Conservation (phyloP, 2,797 vertebrate species). For the Trachurus trachurus region DNA sequence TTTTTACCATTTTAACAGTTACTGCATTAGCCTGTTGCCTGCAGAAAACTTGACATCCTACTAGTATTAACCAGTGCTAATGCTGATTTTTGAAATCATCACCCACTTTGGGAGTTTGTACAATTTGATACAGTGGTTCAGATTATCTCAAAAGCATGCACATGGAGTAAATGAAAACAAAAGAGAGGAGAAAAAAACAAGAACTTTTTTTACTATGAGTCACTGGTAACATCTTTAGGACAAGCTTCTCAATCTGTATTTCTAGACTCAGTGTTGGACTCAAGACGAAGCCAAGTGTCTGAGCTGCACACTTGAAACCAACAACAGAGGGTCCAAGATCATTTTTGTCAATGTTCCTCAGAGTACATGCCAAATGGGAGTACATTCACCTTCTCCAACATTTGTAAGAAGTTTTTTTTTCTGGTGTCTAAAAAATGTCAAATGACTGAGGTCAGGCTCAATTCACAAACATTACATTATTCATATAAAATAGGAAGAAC, state of each 20-base stretch:
- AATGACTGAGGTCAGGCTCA: not conserved
- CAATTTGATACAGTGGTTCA: not conserved
- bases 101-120: not conserved
- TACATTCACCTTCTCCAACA: not conserved
- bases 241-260: slow-evolving; percentile 25
- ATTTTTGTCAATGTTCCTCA: slow-evolving; percentile 17
- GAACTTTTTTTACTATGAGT: not conserved
- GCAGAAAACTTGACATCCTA: not conserved
- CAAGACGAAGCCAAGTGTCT: slow-evolving; percentile 34
- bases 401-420: not conserved
- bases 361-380: slow-evolving; percentile 8
- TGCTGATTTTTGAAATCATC: not conserved
- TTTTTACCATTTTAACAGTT: not conserved
- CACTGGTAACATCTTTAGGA: slow-evolving; percentile 16
- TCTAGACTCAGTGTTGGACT: slow-evolving; percentile 20
- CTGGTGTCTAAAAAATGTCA: not conserved
- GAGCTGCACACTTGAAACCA: slow-evolving; percentile 33
- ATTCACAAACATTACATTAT: not conserved
- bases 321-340: slow-evolving; percentile 1
- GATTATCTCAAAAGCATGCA: not conserved
- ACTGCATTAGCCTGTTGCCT: not conserved
- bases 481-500: slow-evolving; percentile 5
- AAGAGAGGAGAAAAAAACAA: not conserved
- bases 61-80: not conserved
- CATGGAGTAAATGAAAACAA: not conserved